phyloP scores from a whole-genome alignment of 2,888 invertebrate species.

The Caenorhabditis becei region DNA sequence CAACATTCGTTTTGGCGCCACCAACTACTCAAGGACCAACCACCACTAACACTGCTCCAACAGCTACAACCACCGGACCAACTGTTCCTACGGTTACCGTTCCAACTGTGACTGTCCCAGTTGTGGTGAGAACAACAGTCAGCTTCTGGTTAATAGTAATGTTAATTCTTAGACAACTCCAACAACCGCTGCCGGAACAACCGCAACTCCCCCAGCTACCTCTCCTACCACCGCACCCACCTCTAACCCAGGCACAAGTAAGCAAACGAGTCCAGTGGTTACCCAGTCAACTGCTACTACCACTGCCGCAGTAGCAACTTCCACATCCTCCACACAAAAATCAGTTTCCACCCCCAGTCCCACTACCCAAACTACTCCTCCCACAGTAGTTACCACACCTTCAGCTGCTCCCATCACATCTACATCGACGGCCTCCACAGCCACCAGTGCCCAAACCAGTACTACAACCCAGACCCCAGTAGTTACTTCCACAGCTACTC shows the following conservation, averaged over 20 bases:
- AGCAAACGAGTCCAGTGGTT: conserved; percentile 23
- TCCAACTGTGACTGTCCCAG: conserved; percentile 14
- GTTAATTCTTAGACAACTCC: conserved; percentile 25
- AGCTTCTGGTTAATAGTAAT: not conserved
- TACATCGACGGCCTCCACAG: not conserved
- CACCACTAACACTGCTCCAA: not conserved
- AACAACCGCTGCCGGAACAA: conserved; percentile 10
- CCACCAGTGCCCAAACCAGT: conserved; percentile 5
- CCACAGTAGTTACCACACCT: conserved; percentile 32
- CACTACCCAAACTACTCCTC: not conserved
- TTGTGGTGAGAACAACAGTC: not conserved
- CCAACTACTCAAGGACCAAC: conserved; percentile 32
- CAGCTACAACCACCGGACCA: not conserved
- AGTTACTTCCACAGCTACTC: not conserved
- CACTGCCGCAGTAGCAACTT: conserved; percentile 13
- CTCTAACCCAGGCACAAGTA: conserved; percentile 44
- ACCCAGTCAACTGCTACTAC: conserved; percentile 14
- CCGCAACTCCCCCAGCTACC: conserved; percentile 25
- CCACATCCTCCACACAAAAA: conserved; percentile 8
- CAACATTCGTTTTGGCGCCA: conserved; percentile 58
- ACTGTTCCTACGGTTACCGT: conserved; percentile 20
- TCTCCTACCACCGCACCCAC: conserved; percentile 40
- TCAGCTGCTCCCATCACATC: conserved; percentile 20
- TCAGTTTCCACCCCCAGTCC: conserved; percentile 6
- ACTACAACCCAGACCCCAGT: not conserved